Evolutionary conservation across 2,113 vertebrate species (phyloP).

Genomic region (Gymnorhina tibicen): DNA sequence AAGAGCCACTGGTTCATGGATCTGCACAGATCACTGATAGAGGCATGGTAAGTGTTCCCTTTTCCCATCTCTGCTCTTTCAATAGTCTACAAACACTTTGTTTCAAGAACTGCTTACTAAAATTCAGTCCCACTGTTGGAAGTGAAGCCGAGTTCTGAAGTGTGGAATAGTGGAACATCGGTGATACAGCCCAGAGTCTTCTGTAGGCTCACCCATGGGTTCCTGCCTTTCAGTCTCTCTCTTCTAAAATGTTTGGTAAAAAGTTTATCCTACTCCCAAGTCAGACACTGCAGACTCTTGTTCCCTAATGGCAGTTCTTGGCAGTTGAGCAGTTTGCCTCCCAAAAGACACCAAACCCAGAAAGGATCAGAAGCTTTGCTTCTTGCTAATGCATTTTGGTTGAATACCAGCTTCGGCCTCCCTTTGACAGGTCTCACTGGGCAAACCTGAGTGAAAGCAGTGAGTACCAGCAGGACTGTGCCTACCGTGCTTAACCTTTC

Average conservation of each 20-base stretch:
- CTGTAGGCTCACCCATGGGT: not conserved
- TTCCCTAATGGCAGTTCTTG: not conserved
- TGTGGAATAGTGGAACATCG: not conserved
- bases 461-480: not conserved
- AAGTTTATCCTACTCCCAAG: not conserved
- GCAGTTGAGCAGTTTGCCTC: not conserved
- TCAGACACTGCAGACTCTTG: not conserved
- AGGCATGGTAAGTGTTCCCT: slow-evolving; percentile 77
- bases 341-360: not conserved
- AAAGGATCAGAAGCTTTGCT: not conserved
- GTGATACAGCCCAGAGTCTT: not conserved
- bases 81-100: not conserved
- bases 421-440: not conserved
- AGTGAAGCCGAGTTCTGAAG: not conserved
- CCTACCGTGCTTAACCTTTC: not conserved
- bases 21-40: slow-evolving; percentile 84
- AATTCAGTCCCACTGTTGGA: not conserved
- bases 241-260: not conserved
- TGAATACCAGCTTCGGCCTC: not conserved
- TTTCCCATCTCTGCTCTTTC: not conserved
- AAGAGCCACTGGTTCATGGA: slow-evolving; percentile 85
- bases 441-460: not conserved
- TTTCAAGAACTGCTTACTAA: not conserved
- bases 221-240: not conserved
- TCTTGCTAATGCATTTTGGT: not conserved